Conservation (phyloP, 2,888 invertebrate species). For the Autographa gamma region DNA sequence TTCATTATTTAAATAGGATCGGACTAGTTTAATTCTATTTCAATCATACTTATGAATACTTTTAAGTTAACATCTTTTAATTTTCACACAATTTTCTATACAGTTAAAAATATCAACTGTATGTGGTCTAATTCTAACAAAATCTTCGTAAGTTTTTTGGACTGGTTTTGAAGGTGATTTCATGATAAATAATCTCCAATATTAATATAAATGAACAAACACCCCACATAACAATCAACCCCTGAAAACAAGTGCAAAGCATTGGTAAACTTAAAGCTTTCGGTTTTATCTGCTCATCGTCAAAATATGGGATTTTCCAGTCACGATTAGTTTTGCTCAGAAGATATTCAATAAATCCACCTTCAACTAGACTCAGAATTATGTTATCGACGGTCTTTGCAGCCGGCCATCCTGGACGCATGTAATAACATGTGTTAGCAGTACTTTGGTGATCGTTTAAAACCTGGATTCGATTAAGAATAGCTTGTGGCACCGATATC, state of each 20-base stretch:
- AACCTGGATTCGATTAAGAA: conserved; percentile 62
- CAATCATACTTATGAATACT: background rate
- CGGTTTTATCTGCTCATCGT: conserved; percentile 24
- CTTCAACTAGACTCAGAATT: conserved; percentile 62
- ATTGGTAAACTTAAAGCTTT: conserved; percentile 59
- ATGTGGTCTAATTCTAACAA: background rate
- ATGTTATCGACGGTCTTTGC: conserved; percentile 57
- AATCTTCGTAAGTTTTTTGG: conserved; percentile 7
- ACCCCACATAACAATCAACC: conserved; percentile 60
- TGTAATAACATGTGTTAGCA: conserved; percentile 61
- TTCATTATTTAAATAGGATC: conserved; percentile 7
- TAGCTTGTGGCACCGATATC: conserved; percentile 46
- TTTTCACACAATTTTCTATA: background rate
- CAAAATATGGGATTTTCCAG: conserved; percentile 22
- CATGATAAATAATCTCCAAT: conserved; percentile 62
- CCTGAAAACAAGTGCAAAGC: conserved; percentile 70
- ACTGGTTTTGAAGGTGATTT: background rate
- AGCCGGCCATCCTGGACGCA: conserved; percentile 76
- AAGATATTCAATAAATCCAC: conserved; percentile 63
- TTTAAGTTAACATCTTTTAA: background rate
- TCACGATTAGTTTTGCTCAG: conserved; percentile 34
- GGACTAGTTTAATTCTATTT: conserved; percentile 46
- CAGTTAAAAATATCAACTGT: too few species aligned
- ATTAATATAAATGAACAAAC: conserved; percentile 63
- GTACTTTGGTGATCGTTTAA: conserved; percentile 60